Evolutionary conservation across 2,797 vertebrate genomes (phyloP).

Genomic region (Eupleurogrammus muticus): DNA sequence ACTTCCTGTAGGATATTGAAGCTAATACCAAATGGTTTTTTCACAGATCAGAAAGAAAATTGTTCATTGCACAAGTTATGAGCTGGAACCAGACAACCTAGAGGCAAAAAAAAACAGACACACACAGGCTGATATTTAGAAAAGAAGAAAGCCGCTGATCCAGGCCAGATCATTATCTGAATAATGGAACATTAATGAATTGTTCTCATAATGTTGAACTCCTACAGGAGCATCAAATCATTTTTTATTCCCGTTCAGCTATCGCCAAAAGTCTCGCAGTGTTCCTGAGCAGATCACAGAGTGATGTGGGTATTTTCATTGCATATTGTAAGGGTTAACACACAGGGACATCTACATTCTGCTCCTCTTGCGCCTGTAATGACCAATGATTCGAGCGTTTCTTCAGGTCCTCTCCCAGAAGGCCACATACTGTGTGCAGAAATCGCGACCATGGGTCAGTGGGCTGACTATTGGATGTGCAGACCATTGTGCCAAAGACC

Average conservation of each 20-base stretch:
- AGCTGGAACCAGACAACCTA: conserved; percentile 15
- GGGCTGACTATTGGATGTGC: conserved; percentile 57
- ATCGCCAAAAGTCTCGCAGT: conserved; percentile 44
- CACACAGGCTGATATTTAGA: conserved; percentile 22
- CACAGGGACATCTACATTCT: conserved; percentile 25
- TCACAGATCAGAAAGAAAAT: conserved; percentile 13
- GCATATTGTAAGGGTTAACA: conserved; percentile 31
- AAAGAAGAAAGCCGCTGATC: conserved; percentile 39
- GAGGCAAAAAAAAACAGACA: conserved; percentile 20
- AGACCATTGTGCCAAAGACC: conserved; percentile 63
- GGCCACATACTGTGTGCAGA: conserved; percentile 48
- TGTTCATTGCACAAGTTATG: conserved; percentile 2
- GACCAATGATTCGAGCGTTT: conserved; percentile 31
- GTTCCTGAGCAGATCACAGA: conserved; percentile 41
- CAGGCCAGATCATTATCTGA: conserved; percentile 51
- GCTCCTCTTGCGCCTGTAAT: conserved; percentile 22
- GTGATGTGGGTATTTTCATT: conserved; percentile 39
- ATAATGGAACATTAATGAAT: conserved; percentile 55
- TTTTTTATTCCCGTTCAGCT: conserved; percentile 48
- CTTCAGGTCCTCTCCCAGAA: conserved; percentile 45
- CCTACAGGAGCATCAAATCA: conserved; percentile 23
- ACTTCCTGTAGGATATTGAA: neutral
- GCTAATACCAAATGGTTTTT: conserved; percentile 26
- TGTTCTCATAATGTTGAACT: conserved; percentile 38
- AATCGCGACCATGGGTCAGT: conserved; percentile 71